A percentile compares a stretch with the other conserved stretches of the same genome.
Evolutionary conservation across 2,888 invertebrate genomes (phyloP).

Genomic region (Papilio protenor): DNA sequence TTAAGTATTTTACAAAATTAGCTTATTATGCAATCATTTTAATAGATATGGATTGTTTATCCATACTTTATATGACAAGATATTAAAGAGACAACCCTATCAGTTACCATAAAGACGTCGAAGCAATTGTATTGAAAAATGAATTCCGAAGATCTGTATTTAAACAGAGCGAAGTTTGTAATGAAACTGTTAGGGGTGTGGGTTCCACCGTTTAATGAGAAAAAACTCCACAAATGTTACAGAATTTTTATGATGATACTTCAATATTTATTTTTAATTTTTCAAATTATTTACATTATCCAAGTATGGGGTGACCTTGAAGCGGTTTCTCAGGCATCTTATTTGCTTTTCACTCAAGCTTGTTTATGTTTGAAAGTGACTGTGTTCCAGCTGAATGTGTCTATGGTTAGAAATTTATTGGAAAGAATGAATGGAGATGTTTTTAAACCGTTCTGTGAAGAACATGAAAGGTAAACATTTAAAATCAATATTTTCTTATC

Average conservation of each 20-base stretch:
- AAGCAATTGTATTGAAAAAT: conserved; percentile 4
- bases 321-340: conserved; percentile 72
- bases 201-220: conserved; percentile 62
- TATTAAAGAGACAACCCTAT: conserved; percentile 4
- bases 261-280: conserved; percentile 70
- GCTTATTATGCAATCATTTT: conserved; percentile 25
- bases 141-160: conserved; percentile 62
- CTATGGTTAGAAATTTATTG: conserved; percentile 59
- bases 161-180: conserved; percentile 70
- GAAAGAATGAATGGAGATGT: conserved; percentile 64
- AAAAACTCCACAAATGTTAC: conserved; percentile 54
- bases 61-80: neutral
- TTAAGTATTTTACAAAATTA: conserved; percentile 23
- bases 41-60: conserved; percentile 6
- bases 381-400: conserved; percentile 66
- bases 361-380: conserved; percentile 76
- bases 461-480: conserved; percentile 63
- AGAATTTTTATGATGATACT: conserved; percentile 64
- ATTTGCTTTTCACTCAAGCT: conserved; percentile 74
- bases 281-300: conserved; percentile 70
- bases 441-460: conserved; percentile 61
- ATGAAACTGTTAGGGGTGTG: conserved; percentile 75
- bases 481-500: neutral
- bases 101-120: neutral
- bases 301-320: conserved; percentile 76